Evolutionary conservation across 2,888 invertebrate species (phyloP).

Genomic region (Ryuthela nishihirai): DNA sequence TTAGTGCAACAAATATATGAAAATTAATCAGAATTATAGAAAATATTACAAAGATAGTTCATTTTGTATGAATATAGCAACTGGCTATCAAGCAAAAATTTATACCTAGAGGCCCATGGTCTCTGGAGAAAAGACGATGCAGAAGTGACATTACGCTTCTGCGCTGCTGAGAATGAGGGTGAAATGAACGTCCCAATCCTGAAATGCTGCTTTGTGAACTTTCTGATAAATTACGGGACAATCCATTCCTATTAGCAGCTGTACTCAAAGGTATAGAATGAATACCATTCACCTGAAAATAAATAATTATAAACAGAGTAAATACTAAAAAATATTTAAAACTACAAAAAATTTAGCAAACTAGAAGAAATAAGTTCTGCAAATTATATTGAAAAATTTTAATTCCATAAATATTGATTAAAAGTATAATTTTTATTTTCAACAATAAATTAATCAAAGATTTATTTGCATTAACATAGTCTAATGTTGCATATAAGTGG

Average conservation of each 20-base stretch:
- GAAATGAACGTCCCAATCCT: conserved; percentile 25
- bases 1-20: too few species aligned
- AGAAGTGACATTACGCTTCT: conserved; percentile 27
- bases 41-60: background rate
- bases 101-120: background rate
- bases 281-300: conserved; percentile 20
- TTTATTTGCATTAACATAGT: too few species aligned
- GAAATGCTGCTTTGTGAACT: conserved; percentile 28
- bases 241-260: background rate
- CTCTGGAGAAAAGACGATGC: conserved; percentile 28
- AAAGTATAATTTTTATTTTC: too few species aligned
- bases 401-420: too few species aligned
- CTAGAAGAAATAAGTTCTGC: too few species aligned
- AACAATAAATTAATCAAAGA: too few species aligned
- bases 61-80: too few species aligned
- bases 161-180: conserved; percentile 22
- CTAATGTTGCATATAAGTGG: too few species aligned
- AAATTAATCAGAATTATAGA: background rate
- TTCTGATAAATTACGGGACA: conserved; percentile 23
- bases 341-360: too few species aligned
- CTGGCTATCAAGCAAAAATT: background rate
- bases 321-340: too few species aligned
- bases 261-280: conserved; percentile 8
- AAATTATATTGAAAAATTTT: too few species aligned
- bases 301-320: too few species aligned